Base-by-base conservation (phyloP, 2,113 vertebrate genomes). In the Macquaria ambigua region DNA sequence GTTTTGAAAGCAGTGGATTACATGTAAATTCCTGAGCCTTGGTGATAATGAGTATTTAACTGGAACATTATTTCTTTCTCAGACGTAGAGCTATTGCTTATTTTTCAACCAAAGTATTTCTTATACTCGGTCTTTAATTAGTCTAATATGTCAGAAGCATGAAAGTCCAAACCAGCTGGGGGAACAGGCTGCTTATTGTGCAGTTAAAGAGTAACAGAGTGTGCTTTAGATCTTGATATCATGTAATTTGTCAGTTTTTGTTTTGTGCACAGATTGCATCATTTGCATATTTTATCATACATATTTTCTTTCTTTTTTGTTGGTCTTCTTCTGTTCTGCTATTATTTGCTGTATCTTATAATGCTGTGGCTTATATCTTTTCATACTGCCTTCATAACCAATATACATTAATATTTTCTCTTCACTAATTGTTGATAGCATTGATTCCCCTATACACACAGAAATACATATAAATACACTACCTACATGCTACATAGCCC, bases 231-330 rank as follows among this genome's bases (percentile, higher is more conserved):
- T 83, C 69, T 83, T 6, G 0, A 10, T 74, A 39, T 80, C 58
- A 71, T 66, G 23, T 52, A 61, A 83, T 83, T 83, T 77, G 72
- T 82, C 82, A 5, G 68, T 56, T 52, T 75, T 73, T 43, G 74
- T 72, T 71, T 28, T 74, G 52, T 88, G 80, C 74, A 83, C 82
- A 84, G 83, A 82, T 88, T 88, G 81, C 62, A 84, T 63, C 23
- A 82, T 86, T 88, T 84, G 74, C 83, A 88, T 86, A 81, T 81
- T 74, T 75, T 74, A 81, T 77, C 25, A 61, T 61, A 77, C 56
- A 41, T 71, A 74, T 77, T n/a, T 58, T 46, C 14, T 62, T 80
- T 8, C 41, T 73, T 77, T 83, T 18, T 62, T 53, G 14, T 59
- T 28, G n/a, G 21, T 68, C 43, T 28, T 68, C 25, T 79, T 34